Conservation (phyloP, 2,797 vertebrate genomes). For the Moxostoma hubbsi region DNA sequence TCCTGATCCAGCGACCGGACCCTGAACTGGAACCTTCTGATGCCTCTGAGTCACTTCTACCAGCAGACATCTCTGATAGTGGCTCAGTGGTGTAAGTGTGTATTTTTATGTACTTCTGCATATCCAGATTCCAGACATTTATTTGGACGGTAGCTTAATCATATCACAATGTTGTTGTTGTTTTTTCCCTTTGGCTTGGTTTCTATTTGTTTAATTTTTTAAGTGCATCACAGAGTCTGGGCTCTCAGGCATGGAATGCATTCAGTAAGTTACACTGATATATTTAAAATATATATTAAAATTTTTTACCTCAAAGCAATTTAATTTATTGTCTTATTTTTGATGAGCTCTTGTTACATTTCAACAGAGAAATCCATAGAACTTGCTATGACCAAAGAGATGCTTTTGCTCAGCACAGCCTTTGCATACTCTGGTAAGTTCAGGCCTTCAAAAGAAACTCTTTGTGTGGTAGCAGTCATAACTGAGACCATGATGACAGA, state of each 20-base stretch:
- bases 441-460: not conserved
- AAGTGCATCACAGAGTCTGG: constrained; percentile 76
- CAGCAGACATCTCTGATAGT: constrained; percentile 62
- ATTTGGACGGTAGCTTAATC: not conserved
- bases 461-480: not conserved
- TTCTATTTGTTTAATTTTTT: constrained; percentile 34
- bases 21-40: constrained; percentile 60
- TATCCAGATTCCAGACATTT: not conserved
- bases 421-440: constrained; percentile 92
- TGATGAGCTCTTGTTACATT: not conserved
- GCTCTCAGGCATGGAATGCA: constrained; percentile 85
- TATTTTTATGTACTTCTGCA: constrained; percentile 13
- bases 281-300: not conserved
- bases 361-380: constrained; percentile 86
- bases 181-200: not conserved
- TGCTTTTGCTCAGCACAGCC: constrained; percentile 88
- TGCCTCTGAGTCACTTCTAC: constrained; percentile 64
- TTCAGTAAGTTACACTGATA: constrained; percentile 84
- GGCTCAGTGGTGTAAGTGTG: constrained; percentile 45
- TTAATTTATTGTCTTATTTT: not conserved
- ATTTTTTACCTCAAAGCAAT: not conserved
- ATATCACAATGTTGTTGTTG: not conserved
- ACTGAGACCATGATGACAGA: not conserved
- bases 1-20: constrained; percentile 89
- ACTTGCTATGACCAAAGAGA: constrained; percentile 89